Evolutionary conservation across 1,140 invertebrate species (phyloP), one percentile per base, ranked within the genome.

Genomic region (Sipha flava): DNA sequence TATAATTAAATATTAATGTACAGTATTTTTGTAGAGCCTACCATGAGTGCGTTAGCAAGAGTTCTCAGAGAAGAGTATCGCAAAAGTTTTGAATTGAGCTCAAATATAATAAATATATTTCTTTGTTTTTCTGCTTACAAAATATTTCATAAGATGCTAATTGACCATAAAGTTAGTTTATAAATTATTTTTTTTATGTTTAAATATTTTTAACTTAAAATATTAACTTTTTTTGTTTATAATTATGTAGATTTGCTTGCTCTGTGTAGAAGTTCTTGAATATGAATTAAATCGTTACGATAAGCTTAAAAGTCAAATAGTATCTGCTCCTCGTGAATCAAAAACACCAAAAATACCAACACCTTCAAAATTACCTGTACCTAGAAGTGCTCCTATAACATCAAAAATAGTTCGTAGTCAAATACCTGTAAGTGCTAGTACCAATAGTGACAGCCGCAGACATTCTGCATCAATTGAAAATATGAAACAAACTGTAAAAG

Each of bases 51-150:
- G 66, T 87, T 99, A 80, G 94, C 95, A 6, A 89, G 98, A 84
- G 95, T 99, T 34, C 86, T 99, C 49, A 88, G 97, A 83, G 98
- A 99, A 88, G 97, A 99, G 87, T 98, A 96, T 92, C 94, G 93
- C 86, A 92, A 94, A 84, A 98, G 95, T 85, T 92, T 98, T 83
- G 96, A 98, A 85, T 86, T 99, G 37, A 96, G 95, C 79, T 98
- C 94, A 82, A 98, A 98, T 86, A 96, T 99, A 84, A 92, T 98
- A 81, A 96, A 96, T 85, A 94, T 95, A 81, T 99, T 99, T 87
- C 96, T 97, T 85, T 98, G 95, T 85, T 97, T 99, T 85, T 98
- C 97, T 14, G 94, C 93, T n/a, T 99, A 97, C 85, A 92, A 92
- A 82, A 91, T 95, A 84, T 99, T 99, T 87, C 97, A 99, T 86